Percentiles rank a stretch among this genome's conserved stretches.
Conservation (phyloP, 2,888 invertebrate genomes). For the Gastrophysa polygoni region DNA sequence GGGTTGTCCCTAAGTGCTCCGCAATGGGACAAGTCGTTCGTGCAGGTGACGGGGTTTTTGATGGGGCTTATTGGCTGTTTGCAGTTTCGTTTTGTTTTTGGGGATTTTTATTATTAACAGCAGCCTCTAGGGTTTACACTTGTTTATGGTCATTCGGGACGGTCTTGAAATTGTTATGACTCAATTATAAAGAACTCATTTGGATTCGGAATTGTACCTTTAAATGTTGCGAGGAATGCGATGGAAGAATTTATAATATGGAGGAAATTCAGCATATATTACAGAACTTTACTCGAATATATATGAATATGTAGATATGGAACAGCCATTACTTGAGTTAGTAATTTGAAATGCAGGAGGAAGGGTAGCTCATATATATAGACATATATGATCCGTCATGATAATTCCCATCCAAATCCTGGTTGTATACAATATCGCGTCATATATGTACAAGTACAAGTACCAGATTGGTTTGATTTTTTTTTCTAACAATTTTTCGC, state of each 20-base stretch:
- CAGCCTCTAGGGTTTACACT: constrained; percentile 56
- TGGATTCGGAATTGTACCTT: not conserved
- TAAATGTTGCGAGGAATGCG: constrained; percentile 8
- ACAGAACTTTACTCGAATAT: no score
- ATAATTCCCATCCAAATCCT: no score
- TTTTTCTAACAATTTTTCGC: no score
- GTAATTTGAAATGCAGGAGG: no score
- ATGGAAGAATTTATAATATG: not conserved
- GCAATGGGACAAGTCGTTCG: constrained; percentile 35
- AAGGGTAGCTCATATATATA: no score
- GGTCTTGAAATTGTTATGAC: constrained; percentile 57
- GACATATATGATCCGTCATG: no score
- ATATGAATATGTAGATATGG: no score
- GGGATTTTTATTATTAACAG: constrained; percentile 55
- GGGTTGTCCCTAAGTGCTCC: constrained; percentile 42
- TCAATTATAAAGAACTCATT: constrained; percentile 50
- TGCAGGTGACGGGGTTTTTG: constrained; percentile 8
- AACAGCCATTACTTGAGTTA: no score
- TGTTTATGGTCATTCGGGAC: constrained; percentile 56
- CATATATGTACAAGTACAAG: no score
- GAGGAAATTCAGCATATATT: no score
- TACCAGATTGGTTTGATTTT: no score
- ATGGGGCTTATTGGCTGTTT: constrained; percentile 25
- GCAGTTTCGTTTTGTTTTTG: constrained; percentile 53
- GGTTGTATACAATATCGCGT: no score